Base-by-base conservation (phyloP, 2,888 invertebrate species). In the Luperina testacea region DNA sequence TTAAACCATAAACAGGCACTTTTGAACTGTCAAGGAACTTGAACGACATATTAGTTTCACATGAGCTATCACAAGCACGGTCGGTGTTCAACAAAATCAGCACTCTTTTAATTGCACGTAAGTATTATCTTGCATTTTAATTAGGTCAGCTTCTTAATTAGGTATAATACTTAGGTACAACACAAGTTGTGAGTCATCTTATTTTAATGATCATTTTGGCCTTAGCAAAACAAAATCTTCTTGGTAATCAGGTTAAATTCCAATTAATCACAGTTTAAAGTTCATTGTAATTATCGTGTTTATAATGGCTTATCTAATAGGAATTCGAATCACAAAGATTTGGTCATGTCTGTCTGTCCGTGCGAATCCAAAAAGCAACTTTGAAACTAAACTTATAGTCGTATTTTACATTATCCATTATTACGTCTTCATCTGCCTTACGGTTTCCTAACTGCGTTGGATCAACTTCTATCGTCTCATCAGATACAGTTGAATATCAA, bases 191-290 rank as follows among this genome's bases (percentile, higher is more conserved):
- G n/a, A 79, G 7, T 79, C 63, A 63, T 20, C 15, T 51, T 32
- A 51, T 53, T 15, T n/a, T 59, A 51, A 75, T 27, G 8, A 78
- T 15, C 17, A 15, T 32, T 57, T 51, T 59, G 20, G 6, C 70
- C 42, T 72, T 59, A 27, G 1, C 42, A 1, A 9, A 20, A 27
- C 45, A 24, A 24, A 38, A 11, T 61, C 24, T 15, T 70, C 32
- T 13, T 38, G n/a, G 2, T 67, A 63, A 71, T 71, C 45, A 42
- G 15, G 17, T n/a, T 68, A n/a, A 32, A 68, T 71, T 75, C 45
- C 63, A 64, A 32, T 32, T 85, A 72, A 57, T 65, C 53, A 48
- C 59, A 75, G 81, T 84, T 68, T 72, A 76, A 67, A 76, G 85
- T 81, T 69, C 85, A 59, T 24, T 20, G 11, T 38, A 65, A 48